A percentile compares a stretch with the other conserved stretches of the same genome.
Conservation (phyloP, 2,888 invertebrate genomes). For the Drosophila niveifrons region DNA sequence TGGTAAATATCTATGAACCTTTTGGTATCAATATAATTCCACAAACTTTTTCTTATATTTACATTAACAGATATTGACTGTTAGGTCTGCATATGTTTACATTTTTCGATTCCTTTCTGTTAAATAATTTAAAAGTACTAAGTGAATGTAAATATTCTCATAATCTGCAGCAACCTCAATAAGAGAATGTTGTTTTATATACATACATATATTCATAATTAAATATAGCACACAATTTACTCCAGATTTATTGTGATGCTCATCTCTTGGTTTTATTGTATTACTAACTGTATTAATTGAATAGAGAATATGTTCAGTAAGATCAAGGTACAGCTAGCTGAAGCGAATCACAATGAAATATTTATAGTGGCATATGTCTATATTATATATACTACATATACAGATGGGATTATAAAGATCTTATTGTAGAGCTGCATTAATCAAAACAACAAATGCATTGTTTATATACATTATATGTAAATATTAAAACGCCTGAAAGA, state of each 20-base stretch:
- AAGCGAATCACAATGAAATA: slow-evolving; percentile 56
- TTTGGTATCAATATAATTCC: too few species aligned
- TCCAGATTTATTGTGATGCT: slow-evolving; percentile 49
- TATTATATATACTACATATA: slow-evolving; percentile 13
- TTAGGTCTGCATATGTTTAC: background rate
- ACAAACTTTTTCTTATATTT: too few species aligned
- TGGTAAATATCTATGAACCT: too few species aligned
- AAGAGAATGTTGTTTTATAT: slow-evolving; percentile 45
- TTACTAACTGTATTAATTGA: slow-evolving; percentile 26
- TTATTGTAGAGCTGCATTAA: slow-evolving; percentile 36
- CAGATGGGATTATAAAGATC: slow-evolving; percentile 32
- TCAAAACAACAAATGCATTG: slow-evolving; percentile 74
- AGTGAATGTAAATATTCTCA: background rate
- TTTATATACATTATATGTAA: slow-evolving; percentile 32
- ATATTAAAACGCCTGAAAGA: slow-evolving; percentile 3
- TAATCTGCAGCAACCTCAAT: slow-evolving; percentile 63
- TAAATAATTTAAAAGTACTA: background rate
- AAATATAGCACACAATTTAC: slow-evolving; percentile 74
- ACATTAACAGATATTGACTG: too few species aligned
- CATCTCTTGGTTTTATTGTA: background rate
- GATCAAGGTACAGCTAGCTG: slow-evolving; percentile 70
- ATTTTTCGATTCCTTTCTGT: background rate
- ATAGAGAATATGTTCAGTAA: slow-evolving; percentile 59
- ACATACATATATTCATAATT: slow-evolving; percentile 30
- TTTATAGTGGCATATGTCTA: slow-evolving; percentile 3